These are phyloP conservation scores for Drosophila putrida DNA, from an alignment of 2,888 invertebrate species.

Conservation along the genomic window DNA sequence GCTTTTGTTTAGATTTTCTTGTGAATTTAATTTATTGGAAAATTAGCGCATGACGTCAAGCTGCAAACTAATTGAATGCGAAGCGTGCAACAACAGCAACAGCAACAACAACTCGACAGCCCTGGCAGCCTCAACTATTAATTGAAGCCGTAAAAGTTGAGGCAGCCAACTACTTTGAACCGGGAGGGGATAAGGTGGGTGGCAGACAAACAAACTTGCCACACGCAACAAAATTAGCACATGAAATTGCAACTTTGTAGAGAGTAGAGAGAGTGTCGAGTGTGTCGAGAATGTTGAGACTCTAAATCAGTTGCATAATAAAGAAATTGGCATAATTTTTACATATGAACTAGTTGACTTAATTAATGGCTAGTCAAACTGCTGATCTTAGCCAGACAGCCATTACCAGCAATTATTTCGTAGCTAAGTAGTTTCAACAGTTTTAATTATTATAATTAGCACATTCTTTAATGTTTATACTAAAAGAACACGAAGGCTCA, in stretches of 20 bases:
- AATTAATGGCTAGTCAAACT: slow-evolving; percentile 43
- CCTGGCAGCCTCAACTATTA: slow-evolving; percentile 60
- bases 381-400: slow-evolving; percentile 37
- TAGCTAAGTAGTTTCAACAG: slow-evolving; percentile 40
- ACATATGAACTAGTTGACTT: slow-evolving; percentile 52
- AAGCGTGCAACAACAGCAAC: slow-evolving; percentile 35
- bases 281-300: slow-evolving; percentile 18
- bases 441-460: slow-evolving; percentile 62
- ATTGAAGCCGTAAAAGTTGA: slow-evolving; percentile 59
- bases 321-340: slow-evolving; percentile 61
- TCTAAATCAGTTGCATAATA: slow-evolving; percentile 32
- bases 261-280: slow-evolving; percentile 19
- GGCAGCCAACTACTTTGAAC: slow-evolving; percentile 18
- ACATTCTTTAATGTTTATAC: slow-evolving; percentile 65
- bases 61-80: slow-evolving; percentile 73
- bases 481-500: slow-evolving; percentile 49
- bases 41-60: slow-evolving; percentile 77
- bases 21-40: slow-evolving; percentile 80
- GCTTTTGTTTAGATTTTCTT: slow-evolving; percentile 79
- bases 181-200: not conserved
- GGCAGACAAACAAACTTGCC: slow-evolving; percentile 55
- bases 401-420: slow-evolving; percentile 69
- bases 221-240: slow-evolving; percentile 64
- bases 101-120: slow-evolving; percentile 27
- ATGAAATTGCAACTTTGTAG: slow-evolving; percentile 50